A percentile compares a stretch with the other conserved stretches of the same genome.
phyloP scores from a whole-genome alignment of 2,113 vertebrate genomes.

The Microcebus tavaratra region DNA sequence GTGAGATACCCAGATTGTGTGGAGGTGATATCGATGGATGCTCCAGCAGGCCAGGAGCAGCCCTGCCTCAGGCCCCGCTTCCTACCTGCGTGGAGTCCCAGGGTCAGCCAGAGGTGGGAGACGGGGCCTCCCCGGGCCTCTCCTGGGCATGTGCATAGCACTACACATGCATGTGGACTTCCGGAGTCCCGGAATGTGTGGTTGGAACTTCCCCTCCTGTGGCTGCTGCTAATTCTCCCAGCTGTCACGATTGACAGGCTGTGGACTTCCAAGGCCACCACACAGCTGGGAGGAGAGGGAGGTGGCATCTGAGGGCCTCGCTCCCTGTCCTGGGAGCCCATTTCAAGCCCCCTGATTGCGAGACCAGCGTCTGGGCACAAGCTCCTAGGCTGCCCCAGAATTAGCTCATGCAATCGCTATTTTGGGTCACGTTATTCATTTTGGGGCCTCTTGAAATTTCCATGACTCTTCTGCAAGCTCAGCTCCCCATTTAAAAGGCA shows the following conservation, averaged over 20 bases:
- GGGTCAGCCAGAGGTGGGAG: not conserved
- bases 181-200: not conserved
- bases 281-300: accelerated
- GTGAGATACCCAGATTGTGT: not conserved
- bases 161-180: accelerated
- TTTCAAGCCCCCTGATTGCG: not conserved
- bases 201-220: accelerated
- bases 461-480: not conserved
- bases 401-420: not conserved
- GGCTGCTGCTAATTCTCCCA: no score
- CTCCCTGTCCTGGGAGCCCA: not conserved
- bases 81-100: not conserved
- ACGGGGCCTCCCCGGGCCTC: no score
- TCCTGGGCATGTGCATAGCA: not conserved
- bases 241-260: accelerated
- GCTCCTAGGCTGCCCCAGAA: not conserved
- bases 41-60: accelerated
- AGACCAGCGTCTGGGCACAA: conserved; percentile 1
- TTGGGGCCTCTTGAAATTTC: conserved; percentile 41
- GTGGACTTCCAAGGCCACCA: not conserved
- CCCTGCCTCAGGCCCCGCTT: not conserved
- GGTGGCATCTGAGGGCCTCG: not conserved
- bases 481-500: not conserved
- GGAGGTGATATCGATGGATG: no score
- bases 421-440: not conserved